Evolutionary conservation across 2,113 vertebrate species (phyloP).

Genomic region (Ginglymostoma cirratum): DNA sequence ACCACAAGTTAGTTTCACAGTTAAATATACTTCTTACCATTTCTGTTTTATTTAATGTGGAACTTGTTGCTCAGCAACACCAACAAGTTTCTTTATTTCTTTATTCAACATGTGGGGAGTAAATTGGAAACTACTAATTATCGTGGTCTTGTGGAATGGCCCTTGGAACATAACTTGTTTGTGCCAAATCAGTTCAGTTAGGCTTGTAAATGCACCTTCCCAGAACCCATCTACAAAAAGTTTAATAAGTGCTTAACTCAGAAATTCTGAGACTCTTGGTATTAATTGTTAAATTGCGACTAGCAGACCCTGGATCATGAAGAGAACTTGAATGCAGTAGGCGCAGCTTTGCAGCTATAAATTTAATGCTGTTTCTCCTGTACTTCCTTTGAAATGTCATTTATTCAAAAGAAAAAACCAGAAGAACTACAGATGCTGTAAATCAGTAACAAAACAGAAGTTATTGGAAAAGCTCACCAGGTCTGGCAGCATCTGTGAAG

Average conservation of each 20-base stretch:
- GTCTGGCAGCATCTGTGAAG: no score
- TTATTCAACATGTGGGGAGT: not conserved
- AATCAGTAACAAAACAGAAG: no score
- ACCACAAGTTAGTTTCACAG: not conserved
- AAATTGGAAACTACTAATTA: not conserved
- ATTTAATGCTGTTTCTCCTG: no score
- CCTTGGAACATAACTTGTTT: not conserved
- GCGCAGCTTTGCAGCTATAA: no score
- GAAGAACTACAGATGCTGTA: no score
- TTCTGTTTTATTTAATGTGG: not conserved
- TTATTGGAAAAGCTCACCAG: no score
- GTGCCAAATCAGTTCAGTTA: not conserved
- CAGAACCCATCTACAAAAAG: not conserved
- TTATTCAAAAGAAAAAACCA: no score
- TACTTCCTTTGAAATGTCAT: no score
- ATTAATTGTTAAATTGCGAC: no score
- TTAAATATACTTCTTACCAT: not conserved
- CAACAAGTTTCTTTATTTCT: not conserved
- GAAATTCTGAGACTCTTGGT: no score
- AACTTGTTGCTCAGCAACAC: not conserved
- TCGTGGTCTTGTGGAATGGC: not conserved
- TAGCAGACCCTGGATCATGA: no score
- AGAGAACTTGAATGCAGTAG: no score
- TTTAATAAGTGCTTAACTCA: not conserved
- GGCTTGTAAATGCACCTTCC: not conserved